Percentiles rank a stretch among this genome's conserved stretches.
Evolutionary conservation across 2,888 invertebrate genomes (phyloP).

Genomic region (Aspidiotus rigidus): DNA sequence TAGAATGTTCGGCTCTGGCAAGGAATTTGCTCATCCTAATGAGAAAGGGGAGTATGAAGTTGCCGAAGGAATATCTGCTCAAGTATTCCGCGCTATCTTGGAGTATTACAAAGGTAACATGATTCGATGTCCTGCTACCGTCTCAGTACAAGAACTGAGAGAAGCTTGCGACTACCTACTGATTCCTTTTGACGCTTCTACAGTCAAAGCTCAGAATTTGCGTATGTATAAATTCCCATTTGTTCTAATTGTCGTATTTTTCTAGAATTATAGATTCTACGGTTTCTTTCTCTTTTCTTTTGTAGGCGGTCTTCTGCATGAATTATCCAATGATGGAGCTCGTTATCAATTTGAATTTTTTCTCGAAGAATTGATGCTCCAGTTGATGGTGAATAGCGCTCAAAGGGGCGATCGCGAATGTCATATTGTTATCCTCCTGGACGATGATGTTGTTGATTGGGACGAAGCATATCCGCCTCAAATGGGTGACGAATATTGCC

Average conservation of each 20-base stretch:
- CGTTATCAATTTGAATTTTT: conserved; percentile 92
- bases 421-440: conserved; percentile 89
- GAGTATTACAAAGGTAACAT: conserved; percentile 87
- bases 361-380: conserved; percentile 87
- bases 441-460: conserved; percentile 96
- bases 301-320: conserved; percentile 83
- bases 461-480: conserved; percentile 98
- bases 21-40: conserved; percentile 87
- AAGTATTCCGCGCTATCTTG: conserved; percentile 87
- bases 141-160: conserved; percentile 88
- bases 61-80: conserved; percentile 92
- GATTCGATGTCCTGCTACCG: conserved; percentile 89
- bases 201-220: conserved; percentile 91
- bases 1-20: conserved; percentile 89
- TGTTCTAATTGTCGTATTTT: neutral
- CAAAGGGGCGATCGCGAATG: conserved; percentile 94
- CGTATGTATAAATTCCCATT: conserved; percentile 51
- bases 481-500: conserved; percentile 98
- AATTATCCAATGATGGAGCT: conserved; percentile 98
- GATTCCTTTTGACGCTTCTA: conserved; percentile 93
- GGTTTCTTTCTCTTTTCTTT: neutral
- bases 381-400: conserved; percentile 89
- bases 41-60: conserved; percentile 95
- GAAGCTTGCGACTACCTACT: conserved; percentile 98
- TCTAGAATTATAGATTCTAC: neutral